phyloP scores from a whole-genome alignment of 2,888 invertebrate species.

The Eremobia ochroleuca region DNA sequence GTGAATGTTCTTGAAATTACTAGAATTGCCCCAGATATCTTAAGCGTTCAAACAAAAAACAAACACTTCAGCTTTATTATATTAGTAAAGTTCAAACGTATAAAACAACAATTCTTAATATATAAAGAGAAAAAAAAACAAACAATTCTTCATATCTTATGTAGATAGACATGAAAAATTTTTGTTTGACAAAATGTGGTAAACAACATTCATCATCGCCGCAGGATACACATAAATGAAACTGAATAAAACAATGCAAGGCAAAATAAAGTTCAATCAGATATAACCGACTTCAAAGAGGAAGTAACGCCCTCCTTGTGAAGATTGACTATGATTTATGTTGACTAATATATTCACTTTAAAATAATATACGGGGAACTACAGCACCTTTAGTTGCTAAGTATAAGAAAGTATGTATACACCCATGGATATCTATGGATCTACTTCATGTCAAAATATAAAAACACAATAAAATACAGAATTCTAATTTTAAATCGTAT shows the following conservation, averaged over 20 bases:
- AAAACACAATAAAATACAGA: background rate
- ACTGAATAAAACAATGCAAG: constrained; percentile 27
- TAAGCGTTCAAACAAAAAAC: no score
- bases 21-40: no score
- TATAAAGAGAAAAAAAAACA: no score
- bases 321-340: constrained; percentile 25
- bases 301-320: constrained; percentile 10
- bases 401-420: no score
- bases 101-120: no score
- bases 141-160: no score
- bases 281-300: background rate
- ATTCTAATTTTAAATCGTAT: background rate
- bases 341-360: constrained; percentile 7
- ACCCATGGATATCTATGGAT: no score
- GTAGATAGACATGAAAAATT: background rate
- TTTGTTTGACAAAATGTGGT: background rate
- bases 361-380: background rate
- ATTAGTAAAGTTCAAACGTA: no score
- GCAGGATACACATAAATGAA: constrained; percentile 27
- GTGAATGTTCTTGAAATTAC: no score
- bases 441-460: background rate
- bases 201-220: background rate
- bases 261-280: constrained; percentile 23
- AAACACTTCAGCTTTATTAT: background rate
- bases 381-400: background rate